Evolutionary conservation across 2,113 vertebrate species (phyloP).

Genomic region (Hemicordylus capensis): DNA sequence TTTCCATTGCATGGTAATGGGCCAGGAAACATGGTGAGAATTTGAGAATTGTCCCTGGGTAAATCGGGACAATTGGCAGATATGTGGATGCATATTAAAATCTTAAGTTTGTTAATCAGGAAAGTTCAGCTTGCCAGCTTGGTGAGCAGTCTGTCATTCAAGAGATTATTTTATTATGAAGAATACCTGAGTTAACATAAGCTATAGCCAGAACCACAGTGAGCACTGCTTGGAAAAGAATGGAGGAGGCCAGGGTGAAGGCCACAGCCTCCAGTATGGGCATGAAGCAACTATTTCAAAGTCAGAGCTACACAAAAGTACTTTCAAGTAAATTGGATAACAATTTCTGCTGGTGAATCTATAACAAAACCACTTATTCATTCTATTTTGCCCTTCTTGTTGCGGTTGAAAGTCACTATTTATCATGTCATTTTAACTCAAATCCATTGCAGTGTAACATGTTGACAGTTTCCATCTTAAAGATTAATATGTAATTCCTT

Average conservation of each 20-base stretch:
- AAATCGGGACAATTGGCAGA: too few species aligned
- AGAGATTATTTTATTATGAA: conserved; percentile 40
- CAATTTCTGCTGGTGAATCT: conserved; percentile 49
- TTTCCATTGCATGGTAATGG: too few species aligned
- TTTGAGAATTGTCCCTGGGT: too few species aligned
- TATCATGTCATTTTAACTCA: conserved; percentile 61
- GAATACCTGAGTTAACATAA: conserved; percentile 39
- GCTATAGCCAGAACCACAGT: not conserved
- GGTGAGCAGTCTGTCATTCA: conserved; percentile 7
- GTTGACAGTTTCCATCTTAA: conserved; percentile 57
- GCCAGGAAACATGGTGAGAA: too few species aligned
- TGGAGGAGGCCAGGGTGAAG: not conserved
- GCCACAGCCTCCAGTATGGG: not conserved
- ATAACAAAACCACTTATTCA: conserved; percentile 39
- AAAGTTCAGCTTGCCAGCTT: not conserved
- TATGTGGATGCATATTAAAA: too few species aligned
- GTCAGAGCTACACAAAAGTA: conserved; percentile 51
- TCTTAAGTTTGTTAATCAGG: conserved; percentile 1
- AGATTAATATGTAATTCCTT: conserved; percentile 54
- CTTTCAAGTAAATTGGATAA: not conserved
- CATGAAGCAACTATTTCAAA: conserved; percentile 14
- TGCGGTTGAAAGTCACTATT: conserved; percentile 46
- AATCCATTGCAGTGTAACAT: conserved; percentile 39
- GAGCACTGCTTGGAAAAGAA: not conserved
- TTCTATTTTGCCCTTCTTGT: conserved; percentile 46